Conservation (phyloP, 2,797 vertebrate species). For the Rhinatrema bivittatum region DNA sequence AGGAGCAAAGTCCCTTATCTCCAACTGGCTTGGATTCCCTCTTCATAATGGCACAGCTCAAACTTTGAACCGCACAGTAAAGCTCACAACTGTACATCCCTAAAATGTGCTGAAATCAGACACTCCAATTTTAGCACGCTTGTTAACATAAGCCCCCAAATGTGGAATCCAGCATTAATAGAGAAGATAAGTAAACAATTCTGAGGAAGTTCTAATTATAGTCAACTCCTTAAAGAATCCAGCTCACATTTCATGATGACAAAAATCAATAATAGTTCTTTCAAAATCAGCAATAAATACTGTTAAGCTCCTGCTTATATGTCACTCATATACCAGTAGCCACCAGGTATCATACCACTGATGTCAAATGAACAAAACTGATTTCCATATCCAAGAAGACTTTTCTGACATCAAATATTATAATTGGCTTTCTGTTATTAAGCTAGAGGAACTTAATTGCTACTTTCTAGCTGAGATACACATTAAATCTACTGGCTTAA, state of each 20-base stretch:
- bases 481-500: neutral
- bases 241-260: constrained; percentile 20
- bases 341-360: neutral
- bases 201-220: constrained; percentile 18
- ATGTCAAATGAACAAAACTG: too few species aligned
- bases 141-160: constrained; percentile 1
- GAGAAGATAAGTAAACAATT: constrained; percentile 9
- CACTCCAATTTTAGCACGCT: constrained; percentile 1
- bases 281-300: constrained; percentile 20
- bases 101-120: constrained; percentile 2
- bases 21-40: too few species aligned
- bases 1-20: too few species aligned
- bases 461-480: neutral
- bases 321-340: constrained; percentile 13
- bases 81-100: too few species aligned
- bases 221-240: constrained; percentile 16
- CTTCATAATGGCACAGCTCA: too few species aligned
- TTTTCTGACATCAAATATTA: neutral
- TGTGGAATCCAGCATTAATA: neutral
- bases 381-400: neutral
- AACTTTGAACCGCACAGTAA: too few species aligned
- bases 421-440: neutral
- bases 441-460: too few species aligned
- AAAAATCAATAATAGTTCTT: constrained; percentile 14
- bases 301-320: constrained; percentile 20